Conservation (phyloP, 2,113 vertebrate genomes). For the Lamprotornis superbus region DNA sequence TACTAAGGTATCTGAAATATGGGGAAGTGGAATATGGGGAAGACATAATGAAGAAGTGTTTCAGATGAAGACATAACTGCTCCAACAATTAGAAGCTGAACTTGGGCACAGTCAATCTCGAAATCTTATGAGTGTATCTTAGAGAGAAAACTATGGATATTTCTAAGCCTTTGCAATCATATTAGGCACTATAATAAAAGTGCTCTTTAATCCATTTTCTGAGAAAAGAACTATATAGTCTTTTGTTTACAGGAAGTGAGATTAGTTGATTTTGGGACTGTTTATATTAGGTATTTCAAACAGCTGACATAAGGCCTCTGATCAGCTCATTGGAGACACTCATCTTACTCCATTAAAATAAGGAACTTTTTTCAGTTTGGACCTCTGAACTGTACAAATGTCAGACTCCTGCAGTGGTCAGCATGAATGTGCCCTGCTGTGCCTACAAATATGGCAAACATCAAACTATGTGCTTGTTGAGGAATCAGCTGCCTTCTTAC, state of each 20-base stretch:
- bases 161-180: neutral
- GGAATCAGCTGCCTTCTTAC: neutral
- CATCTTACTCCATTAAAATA: neutral
- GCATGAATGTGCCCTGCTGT: neutral
- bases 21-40: neutral
- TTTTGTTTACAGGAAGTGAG: constrained; percentile 33
- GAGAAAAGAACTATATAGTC: neutral
- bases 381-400: neutral
- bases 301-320: neutral
- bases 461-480: neutral
- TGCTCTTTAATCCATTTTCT: neutral
- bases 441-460: neutral
- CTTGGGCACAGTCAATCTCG: neutral
- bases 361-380: neutral
- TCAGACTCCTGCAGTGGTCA: neutral
- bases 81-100: neutral
- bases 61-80: neutral
- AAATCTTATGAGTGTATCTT: neutral
- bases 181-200: neutral
- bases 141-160: neutral
- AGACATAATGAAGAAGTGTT: neutral
- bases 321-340: neutral
- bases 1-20: neutral
- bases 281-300: neutral
- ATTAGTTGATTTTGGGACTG: neutral